Base-by-base conservation (phyloP, 2,797 vertebrate species). In the Oryzias dopingdopingensis region DNA sequence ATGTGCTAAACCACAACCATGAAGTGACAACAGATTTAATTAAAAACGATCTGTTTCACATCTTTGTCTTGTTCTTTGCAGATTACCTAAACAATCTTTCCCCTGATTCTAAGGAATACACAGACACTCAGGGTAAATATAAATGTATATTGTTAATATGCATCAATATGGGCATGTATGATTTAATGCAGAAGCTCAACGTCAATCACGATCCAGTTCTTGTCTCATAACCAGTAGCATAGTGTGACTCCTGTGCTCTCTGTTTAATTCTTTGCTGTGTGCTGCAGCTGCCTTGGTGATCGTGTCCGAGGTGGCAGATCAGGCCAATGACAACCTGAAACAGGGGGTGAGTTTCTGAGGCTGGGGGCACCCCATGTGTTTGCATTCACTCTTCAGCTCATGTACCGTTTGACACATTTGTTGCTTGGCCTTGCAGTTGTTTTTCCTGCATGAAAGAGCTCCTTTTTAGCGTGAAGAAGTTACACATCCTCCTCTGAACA, bases 71-170 rank as follows among this genome's bases (percentile, higher is more conserved):
- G 2, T 14, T 22, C 66, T 32, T 53, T 58, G 26, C 90, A 99
- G 97, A 99, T 90, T 99, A 99, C 79, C 90, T 98, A 82, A 99
- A 98, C 90, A 97, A 98, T 81, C 94, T 98, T 52, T 96, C 94
- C 67, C 96, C 97, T 7, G 96, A 99, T 82, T 96, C 95, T 1
- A 89, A 92, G 49, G 97, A 99, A 81, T 99, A 99, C 32, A 94
- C 96, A 76, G 89, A 92, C 80, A 98, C 96, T 7, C 96, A 98
- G 90, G 96, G 97, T 98, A 91, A 91, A 37, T 37, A 37, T 12
- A 2, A 12, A 12, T 37, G 10, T 26, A 7, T 26, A 26, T 6
- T 26, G 6, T 26, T 26, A 32, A 12, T 37, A 29, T 37, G 32
- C 32, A 37, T 37, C 32, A 32, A 12, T 12, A 37, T 13, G 12